These are phyloP conservation scores for Apolygus lucorum DNA, from an alignment of 1,140 invertebrate species.

Conservation along the genomic window DNA sequence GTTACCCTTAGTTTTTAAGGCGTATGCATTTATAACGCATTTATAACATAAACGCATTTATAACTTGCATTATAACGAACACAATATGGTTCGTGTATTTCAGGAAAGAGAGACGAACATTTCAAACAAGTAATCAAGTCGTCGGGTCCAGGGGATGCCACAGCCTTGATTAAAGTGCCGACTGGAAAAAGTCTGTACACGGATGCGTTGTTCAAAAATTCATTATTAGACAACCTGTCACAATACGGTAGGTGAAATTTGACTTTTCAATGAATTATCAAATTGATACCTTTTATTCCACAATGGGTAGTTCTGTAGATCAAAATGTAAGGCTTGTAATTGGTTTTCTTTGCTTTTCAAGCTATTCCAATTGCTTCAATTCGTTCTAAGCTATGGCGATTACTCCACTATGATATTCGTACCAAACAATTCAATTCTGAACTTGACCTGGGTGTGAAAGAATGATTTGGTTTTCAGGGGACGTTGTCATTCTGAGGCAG, in stretches of 20 bases:
- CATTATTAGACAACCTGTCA: conserved; percentile 59
- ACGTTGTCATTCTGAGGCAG: conserved; percentile 83
- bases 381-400: too few species aligned
- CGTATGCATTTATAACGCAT: conserved; percentile 53
- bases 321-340: too few species aligned
- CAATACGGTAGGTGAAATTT: conserved; percentile 48
- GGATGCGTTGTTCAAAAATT: conserved; percentile 62
- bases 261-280: too few species aligned
- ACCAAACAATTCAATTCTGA: too few species aligned
- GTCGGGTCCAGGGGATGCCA: conserved; percentile 91
- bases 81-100: too few species aligned
- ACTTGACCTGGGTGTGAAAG: too few species aligned
- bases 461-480: conserved; percentile 39
- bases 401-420: too few species aligned
- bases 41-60: conserved; percentile 53
- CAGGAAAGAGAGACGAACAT: conserved; percentile 51
- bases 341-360: too few species aligned
- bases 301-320: too few species aligned
- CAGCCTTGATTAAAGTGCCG: conserved; percentile 54
- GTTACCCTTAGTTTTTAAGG: conserved; percentile 31
- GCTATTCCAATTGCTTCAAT: too few species aligned
- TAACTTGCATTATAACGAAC: too few species aligned
- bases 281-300: too few species aligned
- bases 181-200: conserved; percentile 40
- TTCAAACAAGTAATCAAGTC: conserved; percentile 78